phyloP scores from a whole-genome alignment of 2,888 invertebrate species.

The Himalopsyche anomala region DNA sequence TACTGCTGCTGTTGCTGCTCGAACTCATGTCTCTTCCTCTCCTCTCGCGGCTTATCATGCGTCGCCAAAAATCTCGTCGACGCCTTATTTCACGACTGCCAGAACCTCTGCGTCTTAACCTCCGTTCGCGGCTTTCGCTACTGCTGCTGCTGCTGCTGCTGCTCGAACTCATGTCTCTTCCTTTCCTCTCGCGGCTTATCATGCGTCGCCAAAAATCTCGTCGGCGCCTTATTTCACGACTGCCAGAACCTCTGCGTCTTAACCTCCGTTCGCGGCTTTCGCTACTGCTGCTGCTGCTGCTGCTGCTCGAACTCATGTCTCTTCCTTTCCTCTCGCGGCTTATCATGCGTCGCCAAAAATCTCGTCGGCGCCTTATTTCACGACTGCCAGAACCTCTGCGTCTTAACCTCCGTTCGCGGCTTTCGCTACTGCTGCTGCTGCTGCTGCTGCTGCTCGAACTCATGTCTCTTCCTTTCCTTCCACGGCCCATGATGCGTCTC shows the following conservation, averaged over 20 bases:
- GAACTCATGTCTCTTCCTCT: too few species aligned
- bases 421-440: conserved; percentile 60
- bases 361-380: too few species aligned
- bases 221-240: background rate
- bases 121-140: background rate
- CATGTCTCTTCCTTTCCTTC: background rate
- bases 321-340: too few species aligned
- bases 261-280: background rate
- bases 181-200: background rate
- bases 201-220: background rate
- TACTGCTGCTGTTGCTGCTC: conserved; percentile 50
- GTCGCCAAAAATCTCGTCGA: too few species aligned
- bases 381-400: too few species aligned
- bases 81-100: background rate
- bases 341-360: too few species aligned
- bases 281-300: conserved; percentile 54
- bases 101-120: background rate
- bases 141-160: background rate
- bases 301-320: too few species aligned
- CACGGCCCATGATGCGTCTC: too few species aligned
- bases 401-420: too few species aligned
- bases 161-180: background rate
- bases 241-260: background rate
- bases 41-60: background rate
- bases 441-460: background rate